Evolutionary conservation across 2,888 invertebrate species (phyloP).

Genomic region (Acrobeloides nanus): DNA sequence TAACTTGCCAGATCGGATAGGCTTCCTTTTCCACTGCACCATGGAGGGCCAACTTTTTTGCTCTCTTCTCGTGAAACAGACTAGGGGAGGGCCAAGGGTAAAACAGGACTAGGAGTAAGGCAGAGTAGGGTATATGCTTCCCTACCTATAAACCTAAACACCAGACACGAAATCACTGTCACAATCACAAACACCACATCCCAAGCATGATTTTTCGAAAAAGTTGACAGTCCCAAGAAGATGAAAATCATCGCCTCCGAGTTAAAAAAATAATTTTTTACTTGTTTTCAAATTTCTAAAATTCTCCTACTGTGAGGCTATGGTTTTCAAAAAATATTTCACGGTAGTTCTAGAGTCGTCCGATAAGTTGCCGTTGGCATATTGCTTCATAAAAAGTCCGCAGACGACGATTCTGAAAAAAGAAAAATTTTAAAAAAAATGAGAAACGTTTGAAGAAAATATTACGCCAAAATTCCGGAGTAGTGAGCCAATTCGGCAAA

Average conservation of each 20-base stretch:
- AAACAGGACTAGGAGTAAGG: no score
- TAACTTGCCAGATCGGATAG: no score
- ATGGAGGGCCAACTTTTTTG: no score
- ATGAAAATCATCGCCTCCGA: conserved; percentile 99
- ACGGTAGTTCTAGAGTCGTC: conserved; percentile 35
- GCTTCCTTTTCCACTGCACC: no score
- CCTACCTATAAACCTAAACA: conserved; percentile 78
- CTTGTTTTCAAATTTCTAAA: not conserved
- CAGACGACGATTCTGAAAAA: conserved; percentile 80
- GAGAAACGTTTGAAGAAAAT: not conserved
- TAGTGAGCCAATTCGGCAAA: conserved; percentile 95
- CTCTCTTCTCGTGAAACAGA: no score
- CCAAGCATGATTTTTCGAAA: conserved; percentile 80
- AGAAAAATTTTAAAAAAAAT: not conserved
- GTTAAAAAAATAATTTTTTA: conserved; percentile 53
- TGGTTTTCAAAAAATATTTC: conserved; percentile 92
- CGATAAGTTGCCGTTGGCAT: conserved; percentile 33
- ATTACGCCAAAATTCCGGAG: conserved; percentile 60
- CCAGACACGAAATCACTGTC: conserved; percentile 81
- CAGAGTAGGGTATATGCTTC: no score
- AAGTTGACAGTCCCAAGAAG: conserved; percentile 92
- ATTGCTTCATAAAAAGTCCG: conserved; percentile 80
- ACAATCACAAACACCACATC: conserved; percentile 76
- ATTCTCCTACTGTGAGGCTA: conserved; percentile 66
- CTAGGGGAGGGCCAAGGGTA: no score